phyloP scores from a whole-genome alignment of 2,797 vertebrate genomes.

The Scolopax rusticola region DNA sequence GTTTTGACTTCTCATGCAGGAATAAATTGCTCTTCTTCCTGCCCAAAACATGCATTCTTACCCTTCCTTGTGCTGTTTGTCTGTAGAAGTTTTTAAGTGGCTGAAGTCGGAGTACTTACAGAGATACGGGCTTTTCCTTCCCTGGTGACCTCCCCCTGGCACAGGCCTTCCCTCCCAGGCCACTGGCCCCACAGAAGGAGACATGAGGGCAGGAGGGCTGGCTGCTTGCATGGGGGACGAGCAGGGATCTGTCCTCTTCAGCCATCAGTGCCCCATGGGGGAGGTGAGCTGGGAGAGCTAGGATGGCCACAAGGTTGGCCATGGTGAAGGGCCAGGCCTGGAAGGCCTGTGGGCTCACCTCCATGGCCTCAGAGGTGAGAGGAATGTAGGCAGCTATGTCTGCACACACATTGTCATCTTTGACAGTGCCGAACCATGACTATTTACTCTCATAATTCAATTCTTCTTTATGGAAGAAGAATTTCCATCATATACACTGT shows the following conservation, averaged over 20 bases:
- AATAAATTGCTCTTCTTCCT: neutral
- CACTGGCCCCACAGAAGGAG: fast-evolving
- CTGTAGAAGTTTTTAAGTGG: neutral
- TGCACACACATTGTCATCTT: neutral
- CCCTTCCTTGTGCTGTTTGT: neutral
- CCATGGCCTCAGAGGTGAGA: neutral
- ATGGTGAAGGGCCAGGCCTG: fast-evolving
- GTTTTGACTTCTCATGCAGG: neutral
- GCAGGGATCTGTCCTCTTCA: neutral
- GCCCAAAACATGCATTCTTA: neutral
- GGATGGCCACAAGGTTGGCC: neutral
- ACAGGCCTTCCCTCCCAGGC: neutral
- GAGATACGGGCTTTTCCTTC: neutral
- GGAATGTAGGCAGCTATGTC: fast-evolving
- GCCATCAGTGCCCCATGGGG: fast-evolving
- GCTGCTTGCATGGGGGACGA: fast-evolving
- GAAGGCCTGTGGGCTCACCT: neutral
- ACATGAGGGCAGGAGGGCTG: neutral
- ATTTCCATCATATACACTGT: neutral
- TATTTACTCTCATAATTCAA: neutral
- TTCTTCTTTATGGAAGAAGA: neutral
- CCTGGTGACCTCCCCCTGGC: too few species aligned
- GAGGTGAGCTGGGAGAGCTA: too few species aligned
- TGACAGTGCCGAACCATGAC: neutral
- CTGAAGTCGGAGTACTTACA: neutral